Conservation (phyloP, 2,888 invertebrate species). For the Diarsia mendica region DNA sequence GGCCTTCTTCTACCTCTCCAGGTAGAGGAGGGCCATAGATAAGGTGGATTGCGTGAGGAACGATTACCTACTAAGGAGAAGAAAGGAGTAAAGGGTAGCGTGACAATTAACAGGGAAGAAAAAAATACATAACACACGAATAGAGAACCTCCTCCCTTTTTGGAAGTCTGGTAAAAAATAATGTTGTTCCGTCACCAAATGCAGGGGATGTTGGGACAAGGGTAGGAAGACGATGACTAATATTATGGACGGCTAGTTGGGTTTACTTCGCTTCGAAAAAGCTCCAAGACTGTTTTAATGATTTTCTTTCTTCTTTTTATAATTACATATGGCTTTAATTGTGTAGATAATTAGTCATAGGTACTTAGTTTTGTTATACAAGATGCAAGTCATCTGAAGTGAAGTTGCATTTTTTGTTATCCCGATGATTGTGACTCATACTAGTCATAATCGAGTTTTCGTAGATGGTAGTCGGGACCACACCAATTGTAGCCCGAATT, state of each 20-base stretch:
- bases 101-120: no score
- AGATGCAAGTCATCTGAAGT: neutral
- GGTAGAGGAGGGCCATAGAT: no score
- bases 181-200: no score
- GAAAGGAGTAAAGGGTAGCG: no score
- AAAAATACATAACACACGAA: no score
- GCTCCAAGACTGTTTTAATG: neutral
- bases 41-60: no score
- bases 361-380: neutral
- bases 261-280: constrained; percentile 5
- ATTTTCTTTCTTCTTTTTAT: neutral
- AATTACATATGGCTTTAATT: neutral
- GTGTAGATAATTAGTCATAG: neutral
- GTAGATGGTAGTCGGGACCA: neutral
- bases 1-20: no score
- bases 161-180: no score
- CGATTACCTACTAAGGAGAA: no score
- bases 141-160: no score
- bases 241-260: neutral
- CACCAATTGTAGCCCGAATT: neutral
- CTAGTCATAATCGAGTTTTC: neutral
- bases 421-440: neutral
- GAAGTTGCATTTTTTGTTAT: neutral
- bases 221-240: no score
- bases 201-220: no score